These are phyloP conservation scores for Dastarcus helophoroides DNA, from an alignment of 2,888 invertebrate species.

Conservation along the genomic window DNA sequence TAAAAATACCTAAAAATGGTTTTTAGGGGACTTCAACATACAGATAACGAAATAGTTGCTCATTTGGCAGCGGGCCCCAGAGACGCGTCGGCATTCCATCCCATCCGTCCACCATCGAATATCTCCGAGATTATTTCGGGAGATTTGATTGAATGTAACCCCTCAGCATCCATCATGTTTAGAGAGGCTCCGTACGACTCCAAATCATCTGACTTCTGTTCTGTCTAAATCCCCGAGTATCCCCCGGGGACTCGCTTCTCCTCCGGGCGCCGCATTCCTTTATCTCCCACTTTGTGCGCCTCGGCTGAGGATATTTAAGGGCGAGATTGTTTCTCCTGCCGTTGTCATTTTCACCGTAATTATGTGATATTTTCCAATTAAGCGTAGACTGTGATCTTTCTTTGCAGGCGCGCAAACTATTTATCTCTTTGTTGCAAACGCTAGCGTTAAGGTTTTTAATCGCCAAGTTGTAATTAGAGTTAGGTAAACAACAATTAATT, in stretches of 20 bases:
- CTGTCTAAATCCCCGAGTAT: slow-evolving; percentile 24
- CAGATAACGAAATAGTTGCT: too few relatives aligned
- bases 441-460: too few relatives aligned
- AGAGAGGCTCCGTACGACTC: slow-evolving; percentile 26
- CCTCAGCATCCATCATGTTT: slow-evolving; percentile 30
- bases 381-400: too few relatives aligned
- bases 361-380: slow-evolving; percentile 1
- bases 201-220: slow-evolving; percentile 30
- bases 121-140: slow-evolving; percentile 26
- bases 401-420: too few relatives aligned
- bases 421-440: too few relatives aligned
- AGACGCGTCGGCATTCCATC: too few relatives aligned
- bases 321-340: slow-evolving; percentile 4
- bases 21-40: too few relatives aligned
- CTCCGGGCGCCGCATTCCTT: slow-evolving; percentile 20
- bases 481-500: too few relatives aligned
- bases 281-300: slow-evolving; percentile 16
- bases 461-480: too few relatives aligned
- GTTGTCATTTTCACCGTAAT: slow-evolving; percentile 3
- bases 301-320: neutral
- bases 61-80: too few relatives aligned
- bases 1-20: too few relatives aligned
- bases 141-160: slow-evolving; percentile 30
- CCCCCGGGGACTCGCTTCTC: slow-evolving; percentile 20
- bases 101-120: slow-evolving; percentile 25